These are phyloP conservation scores for Siphlonurus alternatus DNA, from an alignment of 2,888 invertebrate species.

Conservation along the genomic window DNA sequence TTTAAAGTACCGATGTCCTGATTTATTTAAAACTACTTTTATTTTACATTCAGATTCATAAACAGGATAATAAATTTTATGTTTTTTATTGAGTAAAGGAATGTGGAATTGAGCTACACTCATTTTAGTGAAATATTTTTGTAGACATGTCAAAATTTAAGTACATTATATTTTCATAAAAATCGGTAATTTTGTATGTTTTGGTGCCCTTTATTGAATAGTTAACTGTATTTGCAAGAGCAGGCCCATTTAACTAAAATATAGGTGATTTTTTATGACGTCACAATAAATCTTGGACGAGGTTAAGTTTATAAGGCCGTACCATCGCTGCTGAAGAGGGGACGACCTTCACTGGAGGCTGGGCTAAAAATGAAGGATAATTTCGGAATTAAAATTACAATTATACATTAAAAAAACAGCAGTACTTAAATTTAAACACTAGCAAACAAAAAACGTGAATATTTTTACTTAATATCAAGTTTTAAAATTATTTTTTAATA, in stretches of 20 bases:
- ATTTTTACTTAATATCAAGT: no score
- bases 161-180: not conserved
- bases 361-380: not conserved
- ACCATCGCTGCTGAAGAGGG: conserved; percentile 11
- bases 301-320: not conserved
- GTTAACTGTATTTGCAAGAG: not conserved
- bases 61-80: not conserved
- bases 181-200: no score
- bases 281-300: not conserved
- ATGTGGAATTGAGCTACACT: not conserved
- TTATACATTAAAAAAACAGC: no score
- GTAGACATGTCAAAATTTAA: not conserved
- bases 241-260: not conserved
- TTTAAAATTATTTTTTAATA: no score
- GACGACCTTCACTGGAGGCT: conserved; percentile 12
- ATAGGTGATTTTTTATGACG: not conserved
- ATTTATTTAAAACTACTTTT: no score
- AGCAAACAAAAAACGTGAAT: no score
- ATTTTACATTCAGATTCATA: no score
- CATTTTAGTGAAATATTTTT: not conserved
- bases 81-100: not conserved
- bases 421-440: no score
- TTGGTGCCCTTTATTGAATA: no score
- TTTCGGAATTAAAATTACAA: not conserved
- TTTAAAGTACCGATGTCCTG: no score